phyloP scores from a whole-genome alignment of 1,140 invertebrate genomes.

The Polypedilum pembai region DNA sequence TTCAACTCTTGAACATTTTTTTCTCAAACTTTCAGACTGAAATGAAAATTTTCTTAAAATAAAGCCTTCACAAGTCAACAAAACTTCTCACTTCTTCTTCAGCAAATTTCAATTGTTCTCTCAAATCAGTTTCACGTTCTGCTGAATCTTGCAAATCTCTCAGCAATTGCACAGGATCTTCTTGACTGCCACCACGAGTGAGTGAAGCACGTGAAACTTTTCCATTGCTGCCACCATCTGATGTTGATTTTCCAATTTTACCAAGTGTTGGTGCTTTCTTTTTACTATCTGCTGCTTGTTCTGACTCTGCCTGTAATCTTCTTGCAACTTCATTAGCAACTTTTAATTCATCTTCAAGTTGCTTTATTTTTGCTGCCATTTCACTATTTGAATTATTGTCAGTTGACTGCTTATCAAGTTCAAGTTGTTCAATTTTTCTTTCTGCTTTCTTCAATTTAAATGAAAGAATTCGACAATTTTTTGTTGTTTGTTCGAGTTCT shows the following conservation, averaged over 20 bases:
- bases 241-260: slow-evolving; percentile 49
- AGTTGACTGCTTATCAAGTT: slow-evolving; percentile 68
- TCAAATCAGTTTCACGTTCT: slow-evolving; percentile 85
- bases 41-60: slow-evolving; percentile 37
- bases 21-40: slow-evolving; percentile 72
- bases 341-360: slow-evolving; percentile 76
- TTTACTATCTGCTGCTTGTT: slow-evolving; percentile 52
- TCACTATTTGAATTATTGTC: slow-evolving; percentile 48
- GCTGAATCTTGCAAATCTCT: slow-evolving; percentile 82
- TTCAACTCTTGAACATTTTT: slow-evolving; percentile 78
- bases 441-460: slow-evolving; percentile 97
- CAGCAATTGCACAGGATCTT: slow-evolving; percentile 69
- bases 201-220: slow-evolving; percentile 60
- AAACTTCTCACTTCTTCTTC: slow-evolving; percentile 67
- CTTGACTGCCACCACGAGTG: slow-evolving; percentile 64
- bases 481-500: slow-evolving; percentile 90
- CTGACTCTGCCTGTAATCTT: slow-evolving; percentile 47
- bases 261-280: slow-evolving; percentile 54
- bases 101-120: slow-evolving; percentile 81
- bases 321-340: slow-evolving; percentile 66
- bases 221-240: slow-evolving; percentile 45
- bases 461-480: slow-evolving; percentile 96
- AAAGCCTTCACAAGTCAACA: neutral
- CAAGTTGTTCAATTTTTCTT: slow-evolving; percentile 78
- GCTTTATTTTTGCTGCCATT: slow-evolving; percentile 57